These are phyloP conservation scores for Elmis aenea DNA, from an alignment of 2,888 invertebrate genomes.

Conservation along the genomic window DNA sequence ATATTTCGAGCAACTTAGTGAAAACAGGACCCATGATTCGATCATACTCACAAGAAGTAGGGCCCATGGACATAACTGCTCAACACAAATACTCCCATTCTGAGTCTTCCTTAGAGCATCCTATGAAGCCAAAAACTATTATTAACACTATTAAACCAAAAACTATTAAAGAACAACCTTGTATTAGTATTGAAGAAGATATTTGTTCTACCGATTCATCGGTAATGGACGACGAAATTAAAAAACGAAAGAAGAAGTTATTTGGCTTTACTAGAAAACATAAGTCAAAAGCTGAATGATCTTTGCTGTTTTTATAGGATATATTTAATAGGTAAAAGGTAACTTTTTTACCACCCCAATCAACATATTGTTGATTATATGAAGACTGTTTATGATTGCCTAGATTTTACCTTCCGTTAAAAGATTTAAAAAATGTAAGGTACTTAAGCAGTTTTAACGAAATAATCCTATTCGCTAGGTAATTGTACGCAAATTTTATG, in stretches of 20 bases:
- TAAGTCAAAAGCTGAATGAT: conserved; percentile 43
- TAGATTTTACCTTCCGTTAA: too few species aligned
- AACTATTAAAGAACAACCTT: conserved; percentile 36
- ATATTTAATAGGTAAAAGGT: not conserved
- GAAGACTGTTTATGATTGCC: too few species aligned
- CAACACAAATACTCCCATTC: conserved; percentile 50
- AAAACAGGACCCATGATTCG: conserved; percentile 41
- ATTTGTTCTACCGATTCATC: conserved; percentile 66
- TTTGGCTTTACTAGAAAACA: conserved; percentile 54
- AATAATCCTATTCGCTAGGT: too few species aligned
- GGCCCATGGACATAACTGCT: conserved; percentile 31
- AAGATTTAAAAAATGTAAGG: too few species aligned
- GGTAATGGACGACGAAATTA: conserved; percentile 58
- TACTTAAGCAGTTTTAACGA: too few species aligned
- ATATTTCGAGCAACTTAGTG: conserved; percentile 29
- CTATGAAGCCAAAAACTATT: conserved; percentile 12
- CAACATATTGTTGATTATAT: too few species aligned
- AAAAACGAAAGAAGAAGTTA: conserved; percentile 59
- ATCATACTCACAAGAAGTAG: conserved; percentile 52
- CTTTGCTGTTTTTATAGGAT: not conserved
- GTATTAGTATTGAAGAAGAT: conserved; percentile 55
- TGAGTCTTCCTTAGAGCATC: conserved; percentile 46
- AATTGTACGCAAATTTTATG: too few species aligned
- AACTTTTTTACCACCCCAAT: too few species aligned
- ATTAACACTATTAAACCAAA: too few species aligned